Evolutionary conservation across 2,888 invertebrate genomes (phyloP), one percentile per base, ranked within the genome.

Genomic region (Spodoptera picta): DNA sequence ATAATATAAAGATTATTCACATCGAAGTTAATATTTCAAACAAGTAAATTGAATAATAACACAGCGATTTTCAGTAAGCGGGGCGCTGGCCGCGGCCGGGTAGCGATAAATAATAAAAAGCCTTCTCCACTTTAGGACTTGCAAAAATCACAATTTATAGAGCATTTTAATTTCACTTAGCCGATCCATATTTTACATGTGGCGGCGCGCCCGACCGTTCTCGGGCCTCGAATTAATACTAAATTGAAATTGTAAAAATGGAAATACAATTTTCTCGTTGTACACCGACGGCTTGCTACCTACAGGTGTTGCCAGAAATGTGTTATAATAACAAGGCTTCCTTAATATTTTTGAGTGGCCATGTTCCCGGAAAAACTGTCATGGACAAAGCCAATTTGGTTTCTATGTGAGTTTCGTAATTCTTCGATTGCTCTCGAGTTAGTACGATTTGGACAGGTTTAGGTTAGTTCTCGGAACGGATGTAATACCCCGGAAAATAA

Each of bases 61-160:
- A 89, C 88, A 90, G 87, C 90, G 89, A 91, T 92, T 92, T 91
- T 87, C 90, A 89, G 91, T 89, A 90, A 92, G 90, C 92, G 90
- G 84, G 66, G 84, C 88, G 89, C 87, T 88, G 90, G 89, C 89
- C 90, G 86, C 89, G 87, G 83, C 87, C 87, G 89, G 88, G 85
- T 81, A 83, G 90, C 91, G 88, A 94, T 94, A 94, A 94, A 94
- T 94, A 92, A 93, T 93, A 93, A 93, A 93, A 93, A 93, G 92
- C 93, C 93, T 93, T 93, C 93, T 92, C 93, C 93, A 94, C 94
- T 94, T 94, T 93, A 92, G 94, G 93, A 94, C 94, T 94, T 94
- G 94, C 94, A 94, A 94, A 94, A 94, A 94, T 94, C 93, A 93
- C 93, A 94, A 94, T 94, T 94, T 94, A 94, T 94, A 94, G 94